phyloP scores from a whole-genome alignment of 2,113 vertebrate genomes.

The Coracopsis vasa region DNA sequence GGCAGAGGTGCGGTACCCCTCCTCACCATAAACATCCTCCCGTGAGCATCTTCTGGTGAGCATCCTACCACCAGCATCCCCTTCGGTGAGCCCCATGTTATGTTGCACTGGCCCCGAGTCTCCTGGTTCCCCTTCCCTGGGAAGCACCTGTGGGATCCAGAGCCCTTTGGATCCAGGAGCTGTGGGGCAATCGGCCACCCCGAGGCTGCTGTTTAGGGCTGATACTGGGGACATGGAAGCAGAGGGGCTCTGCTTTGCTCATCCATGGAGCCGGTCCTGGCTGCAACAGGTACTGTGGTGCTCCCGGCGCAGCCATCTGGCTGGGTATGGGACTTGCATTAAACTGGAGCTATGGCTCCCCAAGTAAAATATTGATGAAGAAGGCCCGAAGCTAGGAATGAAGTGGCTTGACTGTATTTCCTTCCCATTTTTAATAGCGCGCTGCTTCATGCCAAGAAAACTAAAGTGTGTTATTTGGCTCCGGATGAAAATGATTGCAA shows the following conservation, averaged over 20 bases:
- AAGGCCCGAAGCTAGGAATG: conserved; percentile 38
- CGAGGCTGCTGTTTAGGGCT: rapidly evolving
- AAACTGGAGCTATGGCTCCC: neutral
- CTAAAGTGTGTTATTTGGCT: conserved; percentile 36
- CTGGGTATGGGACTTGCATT: neutral
- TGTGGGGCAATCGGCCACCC: rapidly evolving
- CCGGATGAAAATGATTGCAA: conserved; percentile 32
- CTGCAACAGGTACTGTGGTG: neutral
- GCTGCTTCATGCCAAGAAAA: neutral
- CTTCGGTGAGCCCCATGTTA: rapidly evolving
- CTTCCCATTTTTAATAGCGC: conserved; percentile 55
- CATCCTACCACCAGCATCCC: rapidly evolving
- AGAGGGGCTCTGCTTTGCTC: neutral
- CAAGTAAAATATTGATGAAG: conserved; percentile 59
- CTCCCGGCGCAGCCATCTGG: neutral
- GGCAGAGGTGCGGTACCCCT: neutral
- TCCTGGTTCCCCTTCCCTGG: neutral
- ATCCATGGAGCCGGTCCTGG: rapidly evolving
- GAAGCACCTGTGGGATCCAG: rapidly evolving
- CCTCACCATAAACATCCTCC: neutral
- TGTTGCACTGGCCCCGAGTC: rapidly evolving
- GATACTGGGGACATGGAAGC: rapidly evolving
- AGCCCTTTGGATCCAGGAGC: neutral
- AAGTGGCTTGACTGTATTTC: conserved; percentile 19
- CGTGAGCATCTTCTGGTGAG: rapidly evolving